Evolutionary conservation across 2,888 invertebrate species (phyloP), one percentile per base, ranked within the genome.

Genomic region (Monoplex corrugatus): DNA sequence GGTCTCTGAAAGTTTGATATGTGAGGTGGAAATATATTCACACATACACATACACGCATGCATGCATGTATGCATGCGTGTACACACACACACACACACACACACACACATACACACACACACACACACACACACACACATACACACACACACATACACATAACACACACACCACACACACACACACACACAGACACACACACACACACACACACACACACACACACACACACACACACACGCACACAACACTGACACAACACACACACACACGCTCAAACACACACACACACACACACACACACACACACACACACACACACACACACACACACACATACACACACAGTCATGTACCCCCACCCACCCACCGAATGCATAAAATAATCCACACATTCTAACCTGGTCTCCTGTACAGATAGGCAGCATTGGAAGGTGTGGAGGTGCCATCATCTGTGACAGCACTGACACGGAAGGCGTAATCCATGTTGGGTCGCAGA

Each of bases 401-500:
- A 94, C 94, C 94, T 91, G 94, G 86, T 91, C 93, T 90, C 78
- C 94, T 93, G 91, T 93, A 93, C 43, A 94, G 92, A 45, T 92
- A 90, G 2, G 98, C 98, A 95, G 97, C 98, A 2, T 99, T 99
- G 88, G 99, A 99, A 0, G 99, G 99, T 95, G 99, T 99, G 96
- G 98, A 98, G 87, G 99, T 99, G 95, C 98, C 98, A n/a, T 92
- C 91, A 44, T 98, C 98, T 96, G 99, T 99, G 95, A 99, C 98
- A 2, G 99, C 99, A 43, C 99, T 97, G 50, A 99, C 97, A 91
- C 99, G 97, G 97, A 99, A 99, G 96, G 98, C 98, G 96, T 99
- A 99, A 96, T 99, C 99, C 92, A 98, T 97, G 96, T 98, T 98
- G 0, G 99, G 98, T 95, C 98, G 98, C 91, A 99, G 93, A 44